A percentile compares a stretch with the other conserved stretches of the same genome.
Conservation (phyloP, 1,140 invertebrate genomes). For the Agrypnia vestita region DNA sequence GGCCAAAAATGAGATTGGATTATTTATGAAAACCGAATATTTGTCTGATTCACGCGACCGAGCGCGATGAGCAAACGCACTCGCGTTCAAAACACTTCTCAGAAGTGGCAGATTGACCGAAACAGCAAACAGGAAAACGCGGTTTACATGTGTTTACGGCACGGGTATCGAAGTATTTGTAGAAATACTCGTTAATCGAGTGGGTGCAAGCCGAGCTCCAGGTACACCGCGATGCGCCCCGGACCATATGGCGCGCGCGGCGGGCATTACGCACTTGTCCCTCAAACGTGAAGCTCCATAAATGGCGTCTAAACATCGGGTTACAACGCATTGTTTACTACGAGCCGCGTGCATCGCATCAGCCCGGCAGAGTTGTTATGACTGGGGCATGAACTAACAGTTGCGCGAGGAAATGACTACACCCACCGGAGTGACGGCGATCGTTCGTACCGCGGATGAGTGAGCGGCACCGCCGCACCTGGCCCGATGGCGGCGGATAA, state of each 20-base stretch:
- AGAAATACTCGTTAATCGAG: neutral
- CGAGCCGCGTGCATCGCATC: neutral
- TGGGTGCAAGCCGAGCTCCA: neutral
- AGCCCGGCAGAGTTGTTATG: neutral
- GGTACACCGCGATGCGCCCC: neutral
- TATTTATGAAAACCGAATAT: constrained; percentile 6
- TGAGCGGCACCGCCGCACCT: neutral
- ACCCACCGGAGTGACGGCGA: constrained; percentile 18
- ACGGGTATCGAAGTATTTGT: neutral
- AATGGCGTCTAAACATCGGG: neutral
- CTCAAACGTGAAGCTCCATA: neutral
- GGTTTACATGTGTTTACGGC: neutral
- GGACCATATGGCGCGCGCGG: neutral
- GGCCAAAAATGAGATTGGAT: neutral
- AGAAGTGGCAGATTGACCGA: constrained; percentile 19
- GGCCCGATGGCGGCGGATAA: too few relatives aligned
- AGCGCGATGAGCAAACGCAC: neutral
- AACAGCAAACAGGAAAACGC: constrained; percentile 35
- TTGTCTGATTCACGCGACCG: neutral
- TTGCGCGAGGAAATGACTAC: constrained; percentile 24
- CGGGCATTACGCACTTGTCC: neutral
- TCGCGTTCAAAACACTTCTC: neutral
- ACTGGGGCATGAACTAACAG: constrained; percentile 24
- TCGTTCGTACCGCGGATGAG: constrained; percentile 5
- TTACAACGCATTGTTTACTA: neutral